Percentiles rank a stretch among this genome's conserved stretches.
Conservation (phyloP, 1,140 invertebrate species). For the Tetragonula clypearis region DNA sequence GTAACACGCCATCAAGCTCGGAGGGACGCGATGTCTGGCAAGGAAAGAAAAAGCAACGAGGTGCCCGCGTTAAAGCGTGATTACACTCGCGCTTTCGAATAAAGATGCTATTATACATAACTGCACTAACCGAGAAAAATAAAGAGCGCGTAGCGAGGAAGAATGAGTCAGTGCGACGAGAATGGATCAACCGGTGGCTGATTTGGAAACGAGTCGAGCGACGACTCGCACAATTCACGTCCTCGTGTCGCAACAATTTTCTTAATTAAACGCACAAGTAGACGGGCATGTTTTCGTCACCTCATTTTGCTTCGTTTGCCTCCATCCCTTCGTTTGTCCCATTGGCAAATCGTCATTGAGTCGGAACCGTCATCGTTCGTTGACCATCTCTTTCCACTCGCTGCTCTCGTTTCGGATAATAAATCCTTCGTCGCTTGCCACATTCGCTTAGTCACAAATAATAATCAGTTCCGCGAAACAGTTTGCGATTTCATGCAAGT, state of each 20-base stretch:
- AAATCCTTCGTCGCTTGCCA: too few species aligned
- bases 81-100: slow-evolving; percentile 63
- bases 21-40: slow-evolving; percentile 25
- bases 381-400: background rate
- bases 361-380: background rate
- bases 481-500: too few species aligned
- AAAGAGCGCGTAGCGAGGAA: slow-evolving; percentile 6
- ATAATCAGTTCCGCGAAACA: background rate
- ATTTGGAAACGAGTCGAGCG: slow-evolving; percentile 43
- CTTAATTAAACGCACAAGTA: slow-evolving; percentile 47
- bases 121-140: slow-evolving; percentile 55
- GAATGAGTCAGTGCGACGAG: slow-evolving; percentile 24
- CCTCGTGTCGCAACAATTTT: slow-evolving; percentile 54
- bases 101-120: slow-evolving; percentile 65
- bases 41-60: slow-evolving; percentile 41
- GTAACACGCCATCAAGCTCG: slow-evolving; percentile 50
- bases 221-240: slow-evolving; percentile 59
- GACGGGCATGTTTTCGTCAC: background rate
- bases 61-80: slow-evolving; percentile 62
- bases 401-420: background rate
- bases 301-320: slow-evolving; percentile 14
- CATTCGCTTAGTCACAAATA: slow-evolving; percentile 21
- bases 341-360: background rate
- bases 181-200: slow-evolving; percentile 24
- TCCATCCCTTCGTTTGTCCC: background rate